Base-by-base conservation (phyloP, 2,797 vertebrate genomes). In the Gallinago solitaria region DNA sequence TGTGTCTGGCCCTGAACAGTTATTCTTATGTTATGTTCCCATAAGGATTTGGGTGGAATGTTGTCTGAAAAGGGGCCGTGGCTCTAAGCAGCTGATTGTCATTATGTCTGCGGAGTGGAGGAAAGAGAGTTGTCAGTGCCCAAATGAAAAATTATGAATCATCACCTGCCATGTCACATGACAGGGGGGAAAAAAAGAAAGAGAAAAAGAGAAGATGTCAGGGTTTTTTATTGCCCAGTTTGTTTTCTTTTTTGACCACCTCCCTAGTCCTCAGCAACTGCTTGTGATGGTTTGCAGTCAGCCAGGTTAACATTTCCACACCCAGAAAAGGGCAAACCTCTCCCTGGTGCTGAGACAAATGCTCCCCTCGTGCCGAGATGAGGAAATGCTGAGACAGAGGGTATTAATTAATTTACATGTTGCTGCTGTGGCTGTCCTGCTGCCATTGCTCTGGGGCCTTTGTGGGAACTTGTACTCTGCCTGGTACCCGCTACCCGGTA, bases 311-410 rank as follows among this genome's bases (percentile, higher is more conserved):
- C 51, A n/a, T 13, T 90, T 47, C 63, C 33, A 21, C 9, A 20
- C 2, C 16, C 20, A 45, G 24, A 23, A 63, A 87, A 64, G 50
- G 50, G 14, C 28, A 76, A 70, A 76, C 20, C 50, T 75, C 43
- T 64, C 53, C 57, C n/a, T 45, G 57, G 41, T 1, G 1, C 51
- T 14, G 15, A 65, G 57, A 27, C 37, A 82, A 59, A 32, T 64
- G 15, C 12, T 43, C 6, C n/a, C 17, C 30, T 54, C 2, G 1
- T 32, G 16, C 27, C 0, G 0, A 71, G 67, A 77, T 16, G 41
- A 83, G 10, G 35, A 73, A 61, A 53, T 20, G 41, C 65, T 61
- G 47, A 73, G 27, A 54, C 41, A 25, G 78, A 33, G 30, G 65
- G 2, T 30, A 59, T 67, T 41, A 60, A 65, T 82, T 47, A 71